These are phyloP conservation scores for Alectoris magna DNA, from an alignment of 2,797 vertebrate genomes.

Conservation along the genomic window DNA sequence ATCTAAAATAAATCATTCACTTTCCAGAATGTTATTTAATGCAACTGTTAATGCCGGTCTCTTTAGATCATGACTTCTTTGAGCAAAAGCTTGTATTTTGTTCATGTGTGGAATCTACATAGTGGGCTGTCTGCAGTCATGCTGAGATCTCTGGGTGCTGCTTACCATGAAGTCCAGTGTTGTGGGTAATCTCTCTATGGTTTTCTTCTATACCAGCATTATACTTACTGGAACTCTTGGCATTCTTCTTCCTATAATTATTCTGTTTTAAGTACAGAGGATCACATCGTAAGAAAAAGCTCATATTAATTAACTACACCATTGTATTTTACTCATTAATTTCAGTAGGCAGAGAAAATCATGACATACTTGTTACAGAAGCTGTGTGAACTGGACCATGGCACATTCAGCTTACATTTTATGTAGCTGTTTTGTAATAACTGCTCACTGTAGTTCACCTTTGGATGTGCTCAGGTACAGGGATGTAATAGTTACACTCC, in stretches of 20 bases:
- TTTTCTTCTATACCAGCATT: background rate
- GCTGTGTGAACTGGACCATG: background rate
- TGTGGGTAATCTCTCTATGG: background rate
- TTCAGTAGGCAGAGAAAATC: background rate
- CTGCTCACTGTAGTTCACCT: background rate
- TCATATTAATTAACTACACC: background rate
- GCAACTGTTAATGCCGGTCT: background rate
- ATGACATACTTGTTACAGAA: background rate
- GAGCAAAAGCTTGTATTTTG: background rate
- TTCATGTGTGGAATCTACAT: background rate
- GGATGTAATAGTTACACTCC: accelerated
- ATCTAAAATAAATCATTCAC: background rate
- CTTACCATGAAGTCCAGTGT: background rate
- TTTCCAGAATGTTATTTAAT: background rate
- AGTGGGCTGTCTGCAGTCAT: accelerated
- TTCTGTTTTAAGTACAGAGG: background rate
- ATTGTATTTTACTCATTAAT: background rate
- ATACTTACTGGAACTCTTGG: background rate
- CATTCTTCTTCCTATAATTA: background rate
- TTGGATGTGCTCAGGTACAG: background rate
- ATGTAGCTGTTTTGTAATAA: background rate
- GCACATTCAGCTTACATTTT: accelerated
- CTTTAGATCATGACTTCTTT: background rate
- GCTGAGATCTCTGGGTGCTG: background rate
- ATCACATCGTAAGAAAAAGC: background rate